Evolutionary conservation across 2,888 invertebrate genomes (phyloP), one percentile per base, ranked within the genome.

Genomic region (Drosophila yooni): DNA sequence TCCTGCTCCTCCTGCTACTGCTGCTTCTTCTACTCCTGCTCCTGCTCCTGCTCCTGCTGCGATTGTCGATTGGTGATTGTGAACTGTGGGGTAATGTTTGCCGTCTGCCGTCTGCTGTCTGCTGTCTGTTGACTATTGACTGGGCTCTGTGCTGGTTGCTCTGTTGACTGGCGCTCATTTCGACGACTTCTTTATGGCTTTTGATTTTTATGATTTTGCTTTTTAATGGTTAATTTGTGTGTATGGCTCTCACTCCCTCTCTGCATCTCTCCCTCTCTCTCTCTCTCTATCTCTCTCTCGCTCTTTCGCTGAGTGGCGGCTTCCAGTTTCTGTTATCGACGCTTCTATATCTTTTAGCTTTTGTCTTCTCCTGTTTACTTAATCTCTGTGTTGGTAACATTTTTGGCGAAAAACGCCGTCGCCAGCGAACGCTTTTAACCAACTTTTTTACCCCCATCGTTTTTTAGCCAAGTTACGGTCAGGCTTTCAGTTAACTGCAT

Each of bases 191-290:
- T 91, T 90, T 90, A 91, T 84, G 89, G 81, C 75, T 87, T 83
- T 91, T 87, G 90, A 85, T 89, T 91, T 90, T 91, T 90, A 90
- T 85, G 90, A 91, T 90, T 91, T 90, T 90, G 82, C 85, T 83
- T 79, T 85, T 83, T 90, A 91, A 91, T 91, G 91, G 89, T 83
- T 87, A 90, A 89, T 90, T 90, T 88, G 86, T 83, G 81, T 73
- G 68, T 40, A 13, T 29, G 1, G 27, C 40, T 27, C 53, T 21
- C 29, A 29, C 68, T 43, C 18, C 10, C 46, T 40, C 18, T 31
- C 0, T 31, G 0, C 31, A 27, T 5, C 15, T n/a, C 57, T 43
- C 27, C 3, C 18, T 3, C 33, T 13, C 33, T 5, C 38, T 8
- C 29, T 18, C 21, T 21, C 11, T 0, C 18, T 11, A 11, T 33